Evolutionary conservation across 2,888 invertebrate genomes (phyloP).

Genomic region (Phengaris arion): DNA sequence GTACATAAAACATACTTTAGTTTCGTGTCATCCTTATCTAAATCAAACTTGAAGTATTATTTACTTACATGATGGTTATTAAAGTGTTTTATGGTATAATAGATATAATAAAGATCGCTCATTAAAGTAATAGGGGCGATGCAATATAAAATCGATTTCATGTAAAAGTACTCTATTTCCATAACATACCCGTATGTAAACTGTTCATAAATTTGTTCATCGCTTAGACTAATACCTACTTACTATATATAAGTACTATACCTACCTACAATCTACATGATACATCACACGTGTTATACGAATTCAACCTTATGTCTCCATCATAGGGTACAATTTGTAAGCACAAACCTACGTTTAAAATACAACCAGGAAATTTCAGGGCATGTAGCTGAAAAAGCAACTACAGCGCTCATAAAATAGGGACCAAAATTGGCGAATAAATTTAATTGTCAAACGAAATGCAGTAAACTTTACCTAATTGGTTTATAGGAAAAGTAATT

Average conservation of each 20-base stretch:
- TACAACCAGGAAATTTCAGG: slow-evolving; percentile 28
- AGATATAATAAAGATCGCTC: neutral
- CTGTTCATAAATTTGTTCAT: slow-evolving; percentile 11
- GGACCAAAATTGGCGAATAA: slow-evolving; percentile 32
- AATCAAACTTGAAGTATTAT: neutral
- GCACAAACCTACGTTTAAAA: neutral
- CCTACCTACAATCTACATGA: neutral
- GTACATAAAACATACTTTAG: neutral
- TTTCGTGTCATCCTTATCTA: neutral
- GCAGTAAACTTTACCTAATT: slow-evolving; percentile 36
- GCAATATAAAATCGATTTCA: slow-evolving; percentile 7
- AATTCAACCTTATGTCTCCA: slow-evolving; percentile 30
- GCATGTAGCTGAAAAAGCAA: slow-evolving; percentile 34
- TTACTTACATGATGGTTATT: neutral
- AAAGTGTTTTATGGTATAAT: neutral
- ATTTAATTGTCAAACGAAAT: slow-evolving; percentile 36
- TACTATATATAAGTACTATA: neutral
- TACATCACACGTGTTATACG: slow-evolving; percentile 10
- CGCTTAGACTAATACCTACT: neutral
- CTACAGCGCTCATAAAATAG: slow-evolving; percentile 35
- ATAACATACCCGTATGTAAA: neutral
- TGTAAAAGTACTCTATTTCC: slow-evolving; percentile 8
- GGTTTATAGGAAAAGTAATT: slow-evolving; percentile 33
- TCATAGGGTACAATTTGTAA: slow-evolving; percentile 31
- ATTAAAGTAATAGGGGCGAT: neutral